Conservation (phyloP, 2,797 vertebrate species). For the Pelodytes ibericus region DNA sequence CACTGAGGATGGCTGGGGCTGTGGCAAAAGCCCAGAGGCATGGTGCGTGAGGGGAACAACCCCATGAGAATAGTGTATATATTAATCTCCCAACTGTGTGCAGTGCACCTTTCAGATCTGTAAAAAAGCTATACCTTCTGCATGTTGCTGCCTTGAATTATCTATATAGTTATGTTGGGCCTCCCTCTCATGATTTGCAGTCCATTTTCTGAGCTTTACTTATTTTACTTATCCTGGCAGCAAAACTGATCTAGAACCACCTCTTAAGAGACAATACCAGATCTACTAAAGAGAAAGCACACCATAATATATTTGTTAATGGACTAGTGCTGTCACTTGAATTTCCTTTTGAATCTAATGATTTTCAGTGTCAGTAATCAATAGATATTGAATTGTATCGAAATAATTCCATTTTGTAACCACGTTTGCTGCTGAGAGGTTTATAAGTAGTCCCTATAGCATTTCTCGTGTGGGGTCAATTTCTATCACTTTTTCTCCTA, state of each 20-base stretch:
- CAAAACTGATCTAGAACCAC: conserved; percentile 3
- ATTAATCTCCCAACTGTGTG: conserved; percentile 7
- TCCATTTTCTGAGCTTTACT: not conserved
- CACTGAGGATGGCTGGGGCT: conserved; percentile 71
- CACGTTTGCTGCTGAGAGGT: not conserved
- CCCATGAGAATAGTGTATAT: not conserved
- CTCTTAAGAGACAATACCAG: not conserved
- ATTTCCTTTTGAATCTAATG: too few species aligned
- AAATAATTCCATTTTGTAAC: not conserved
- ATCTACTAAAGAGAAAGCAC: not conserved
- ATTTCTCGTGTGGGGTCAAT: not conserved
- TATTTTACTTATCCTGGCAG: not conserved
- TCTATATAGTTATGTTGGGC: not conserved
- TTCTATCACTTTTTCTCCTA: too few species aligned
- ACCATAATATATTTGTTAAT: not conserved
- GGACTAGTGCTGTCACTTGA: not conserved
- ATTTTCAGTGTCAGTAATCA: not conserved
- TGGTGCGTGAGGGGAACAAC: conserved; percentile 69
- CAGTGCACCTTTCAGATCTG: conserved; percentile 14
- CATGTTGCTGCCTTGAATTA: not conserved
- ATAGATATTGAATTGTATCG: not conserved
- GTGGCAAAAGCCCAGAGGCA: conserved; percentile 80
- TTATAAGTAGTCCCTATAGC: not conserved
- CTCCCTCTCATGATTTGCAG: not conserved
- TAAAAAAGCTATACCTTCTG: not conserved